These are phyloP conservation scores for Agriotes lineatus DNA, from an alignment of 2,888 invertebrate species.

Conservation along the genomic window DNA sequence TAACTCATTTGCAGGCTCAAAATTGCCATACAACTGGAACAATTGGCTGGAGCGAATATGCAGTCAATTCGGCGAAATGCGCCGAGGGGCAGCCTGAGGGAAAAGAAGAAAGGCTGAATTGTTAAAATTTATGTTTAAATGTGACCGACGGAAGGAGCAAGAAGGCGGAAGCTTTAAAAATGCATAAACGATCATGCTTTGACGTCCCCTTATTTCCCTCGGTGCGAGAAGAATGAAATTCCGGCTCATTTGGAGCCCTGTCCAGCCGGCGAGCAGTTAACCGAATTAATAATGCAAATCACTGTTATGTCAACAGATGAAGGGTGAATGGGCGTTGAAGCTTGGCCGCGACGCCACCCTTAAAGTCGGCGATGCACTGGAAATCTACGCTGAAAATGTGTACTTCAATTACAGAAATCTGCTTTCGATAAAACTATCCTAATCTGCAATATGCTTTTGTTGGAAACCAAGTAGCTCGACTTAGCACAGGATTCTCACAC, in stretches of 20 bases:
- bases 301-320: slow-evolving; percentile 19
- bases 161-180: slow-evolving; percentile 2
- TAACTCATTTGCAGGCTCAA: not conserved
- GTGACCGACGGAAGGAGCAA: not conserved
- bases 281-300: slow-evolving; percentile 23
- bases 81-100: too few species aligned
- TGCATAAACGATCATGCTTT: slow-evolving; percentile 7
- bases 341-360: not conserved
- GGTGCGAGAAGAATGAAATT: not conserved
- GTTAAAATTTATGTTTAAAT: slow-evolving; percentile 10
- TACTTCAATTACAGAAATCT: too few species aligned
- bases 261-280: slow-evolving; percentile 21
- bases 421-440: too few species aligned
- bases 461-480: too few species aligned
- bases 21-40: not conserved
- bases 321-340: not conserved
- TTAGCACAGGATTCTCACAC: too few species aligned
- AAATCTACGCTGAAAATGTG: too few species aligned
- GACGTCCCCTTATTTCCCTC: not conserved
- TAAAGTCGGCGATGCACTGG: too few species aligned
- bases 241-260: slow-evolving; percentile 6
- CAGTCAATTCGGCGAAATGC: too few species aligned
- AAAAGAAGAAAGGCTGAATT: too few species aligned
- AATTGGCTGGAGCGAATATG: too few species aligned
- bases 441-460: too few species aligned